Percentiles rank a stretch among this genome's conserved stretches.
These are phyloP conservation scores for Aythya baeri DNA, from an alignment of 2,113 vertebrate genomes.

Conservation along the genomic window DNA sequence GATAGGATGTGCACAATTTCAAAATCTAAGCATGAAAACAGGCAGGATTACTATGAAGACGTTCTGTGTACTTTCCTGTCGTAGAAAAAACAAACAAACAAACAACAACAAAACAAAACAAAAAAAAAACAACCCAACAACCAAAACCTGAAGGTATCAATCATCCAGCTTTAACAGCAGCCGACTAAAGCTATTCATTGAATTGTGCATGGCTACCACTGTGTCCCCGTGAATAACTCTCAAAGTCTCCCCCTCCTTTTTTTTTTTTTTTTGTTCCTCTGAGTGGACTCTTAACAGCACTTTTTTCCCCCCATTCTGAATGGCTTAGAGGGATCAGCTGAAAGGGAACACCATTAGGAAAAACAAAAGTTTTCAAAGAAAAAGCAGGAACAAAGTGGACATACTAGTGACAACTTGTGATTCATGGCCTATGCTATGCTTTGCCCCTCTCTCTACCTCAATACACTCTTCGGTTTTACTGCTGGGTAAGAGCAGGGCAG, in stretches of 20 bases:
- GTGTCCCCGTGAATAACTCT: conserved; percentile 85
- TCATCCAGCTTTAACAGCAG: conserved; percentile 84
- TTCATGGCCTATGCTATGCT: conserved; percentile 80
- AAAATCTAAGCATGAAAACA: conserved; percentile 48
- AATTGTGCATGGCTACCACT: conserved; percentile 79
- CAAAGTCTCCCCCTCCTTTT: conserved; percentile 73
- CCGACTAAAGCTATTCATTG: conserved; percentile 87
- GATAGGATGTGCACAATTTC: conserved; percentile 28
- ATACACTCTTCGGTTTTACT: conserved; percentile 84
- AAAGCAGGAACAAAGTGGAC: conserved; percentile 72
- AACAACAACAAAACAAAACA: neutral
- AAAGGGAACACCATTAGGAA: conserved; percentile 75
- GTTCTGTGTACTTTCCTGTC: conserved; percentile 25
- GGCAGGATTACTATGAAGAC: conserved; percentile 43
- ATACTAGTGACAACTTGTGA: conserved; percentile 81
- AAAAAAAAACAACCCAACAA: neutral
- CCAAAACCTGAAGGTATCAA: conserved; percentile 81
- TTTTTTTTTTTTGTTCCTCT: conserved; percentile 82
- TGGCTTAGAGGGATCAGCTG: conserved; percentile 80
- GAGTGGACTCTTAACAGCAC: conserved; percentile 86
- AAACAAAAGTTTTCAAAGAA: conserved; percentile 80
- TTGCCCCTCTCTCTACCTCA: conserved; percentile 74
- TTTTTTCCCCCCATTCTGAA: conserved; percentile 73
- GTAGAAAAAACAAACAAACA: neutral
- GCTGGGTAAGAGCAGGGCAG: conserved; percentile 66